A percentile compares a stretch with the other conserved stretches of the same genome.
Conservation (phyloP, 2,888 invertebrate species). For the Spicauda simplicius region DNA sequence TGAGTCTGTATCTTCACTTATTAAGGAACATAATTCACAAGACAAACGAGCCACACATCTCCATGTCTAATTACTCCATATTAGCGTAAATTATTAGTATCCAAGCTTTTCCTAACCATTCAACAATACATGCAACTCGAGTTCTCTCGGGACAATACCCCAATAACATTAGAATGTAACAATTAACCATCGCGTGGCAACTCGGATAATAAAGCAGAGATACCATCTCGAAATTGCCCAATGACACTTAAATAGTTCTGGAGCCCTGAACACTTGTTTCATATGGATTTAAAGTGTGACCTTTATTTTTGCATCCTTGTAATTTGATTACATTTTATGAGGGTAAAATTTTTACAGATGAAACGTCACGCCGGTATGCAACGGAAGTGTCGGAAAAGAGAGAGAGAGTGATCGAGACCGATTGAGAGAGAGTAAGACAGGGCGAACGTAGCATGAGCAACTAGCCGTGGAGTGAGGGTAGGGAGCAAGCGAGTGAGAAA, state of each 20-base stretch:
- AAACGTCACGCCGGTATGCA: too few relatives aligned
- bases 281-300: constrained; percentile 6
- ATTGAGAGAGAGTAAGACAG: too few relatives aligned
- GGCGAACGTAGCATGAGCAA: too few relatives aligned
- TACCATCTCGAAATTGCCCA: constrained; percentile 30
- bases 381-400: too few relatives aligned
- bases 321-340: not conserved
- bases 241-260: constrained; percentile 36
- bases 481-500: too few relatives aligned
- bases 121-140: not conserved
- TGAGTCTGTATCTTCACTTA: too few relatives aligned
- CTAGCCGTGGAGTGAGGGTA: too few relatives aligned
- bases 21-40: too few relatives aligned
- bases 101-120: not conserved
- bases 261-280: constrained; percentile 10
- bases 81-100: not conserved
- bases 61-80: not conserved
- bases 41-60: not conserved
- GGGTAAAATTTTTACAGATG: too few relatives aligned
- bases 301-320: not conserved
- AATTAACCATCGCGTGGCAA: constrained; percentile 34
- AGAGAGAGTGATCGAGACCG: too few relatives aligned
- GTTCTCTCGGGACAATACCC: constrained; percentile 21
- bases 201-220: constrained; percentile 30
- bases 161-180: constrained; percentile 30